phyloP scores from a whole-genome alignment of 37 sponge, comb jelly and placozoan genomes.

The Crambe crambe region DNA sequence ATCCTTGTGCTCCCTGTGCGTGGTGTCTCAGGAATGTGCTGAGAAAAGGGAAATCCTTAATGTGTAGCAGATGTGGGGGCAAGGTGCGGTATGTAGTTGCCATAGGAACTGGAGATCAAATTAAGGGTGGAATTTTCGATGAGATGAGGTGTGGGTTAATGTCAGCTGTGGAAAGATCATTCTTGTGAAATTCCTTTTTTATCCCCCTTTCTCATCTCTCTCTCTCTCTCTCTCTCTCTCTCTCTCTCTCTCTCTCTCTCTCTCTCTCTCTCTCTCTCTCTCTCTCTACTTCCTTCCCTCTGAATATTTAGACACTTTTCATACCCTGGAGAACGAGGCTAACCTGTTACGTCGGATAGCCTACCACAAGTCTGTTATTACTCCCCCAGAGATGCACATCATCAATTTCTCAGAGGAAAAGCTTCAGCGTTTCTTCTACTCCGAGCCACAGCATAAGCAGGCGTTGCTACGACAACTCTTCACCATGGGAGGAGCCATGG shows the following conservation, averaged over 20 bases:
- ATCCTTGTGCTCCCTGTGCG: no score
- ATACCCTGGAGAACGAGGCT: slow-evolving; percentile 6
- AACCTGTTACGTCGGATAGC: slow-evolving; percentile 15
- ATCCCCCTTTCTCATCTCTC: neutral
- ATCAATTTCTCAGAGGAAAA: slow-evolving; percentile 31
- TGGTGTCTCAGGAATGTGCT: no score
- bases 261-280: neutral
- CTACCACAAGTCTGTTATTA: slow-evolving; percentile 16
- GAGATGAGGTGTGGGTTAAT: no score
- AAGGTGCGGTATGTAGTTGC: no score
- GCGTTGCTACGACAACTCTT: slow-evolving; percentile 15
- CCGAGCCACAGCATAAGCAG: slow-evolving; percentile 14
- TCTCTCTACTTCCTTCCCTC: neutral
- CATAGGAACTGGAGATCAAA: no score
- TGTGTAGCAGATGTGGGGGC: no score
- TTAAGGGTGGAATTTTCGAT: no score
- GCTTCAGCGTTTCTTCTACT: slow-evolving; percentile 12
- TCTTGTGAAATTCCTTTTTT: no score
- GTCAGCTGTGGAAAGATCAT: no score
- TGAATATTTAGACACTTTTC: neutral
- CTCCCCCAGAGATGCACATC: slow-evolving; percentile 21
- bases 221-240: neutral
- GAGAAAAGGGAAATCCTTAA: no score
- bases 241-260: neutral
- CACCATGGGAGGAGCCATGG: slow-evolving; percentile 15